Base-by-base conservation (phyloP, 2,888 invertebrate genomes). In the Arge pagana region DNA sequence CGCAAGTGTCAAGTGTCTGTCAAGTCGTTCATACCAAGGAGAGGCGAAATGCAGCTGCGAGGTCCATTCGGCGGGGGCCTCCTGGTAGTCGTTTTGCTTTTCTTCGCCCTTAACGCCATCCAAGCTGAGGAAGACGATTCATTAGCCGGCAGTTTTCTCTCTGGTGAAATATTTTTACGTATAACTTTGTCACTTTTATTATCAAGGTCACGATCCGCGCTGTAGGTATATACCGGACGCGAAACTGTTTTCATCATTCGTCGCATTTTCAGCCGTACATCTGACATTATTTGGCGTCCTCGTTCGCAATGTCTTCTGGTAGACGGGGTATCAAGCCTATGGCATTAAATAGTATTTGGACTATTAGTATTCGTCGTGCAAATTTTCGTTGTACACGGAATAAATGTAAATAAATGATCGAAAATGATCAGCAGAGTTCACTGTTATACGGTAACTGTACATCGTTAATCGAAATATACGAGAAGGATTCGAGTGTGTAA, bases 121-220 rank as follows among this genome's bases (percentile, higher is more conserved):
- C 50, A 56, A 49, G 68, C 69, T 33, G 79, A 79, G 66, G 79
- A 79, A 60, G 89, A 89, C 72, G 91, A 90, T 64, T 90, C 90
- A 42, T 81, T 91, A 70, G 88, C 90, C 56, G 88, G 89, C 68
- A 89, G 89, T 69, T 88, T 91, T 76, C 80, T 92, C 50, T 89
- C 90, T 78, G 90, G 90, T 90, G 80, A 79, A 78, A 64, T 52
- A 53, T 54, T 26, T 28, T 36, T 11, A 39, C 7, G 11, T 1
- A 39, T 41, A 6, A 26, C 24, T n/a, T 41, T 11, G 21, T 41
- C 28, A 33, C 11, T 33, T 11, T 33, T 10, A 8, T 11, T 11
- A 7, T 11, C 11, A 3, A 33, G 3, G n/a, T 3, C 6, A 33
- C 11, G 33, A 3, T 11, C 6, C 11, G n/a, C 33, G n/a, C n/a